Conservation (phyloP, 1,140 invertebrate genomes). For the Euwallacea similis region DNA sequence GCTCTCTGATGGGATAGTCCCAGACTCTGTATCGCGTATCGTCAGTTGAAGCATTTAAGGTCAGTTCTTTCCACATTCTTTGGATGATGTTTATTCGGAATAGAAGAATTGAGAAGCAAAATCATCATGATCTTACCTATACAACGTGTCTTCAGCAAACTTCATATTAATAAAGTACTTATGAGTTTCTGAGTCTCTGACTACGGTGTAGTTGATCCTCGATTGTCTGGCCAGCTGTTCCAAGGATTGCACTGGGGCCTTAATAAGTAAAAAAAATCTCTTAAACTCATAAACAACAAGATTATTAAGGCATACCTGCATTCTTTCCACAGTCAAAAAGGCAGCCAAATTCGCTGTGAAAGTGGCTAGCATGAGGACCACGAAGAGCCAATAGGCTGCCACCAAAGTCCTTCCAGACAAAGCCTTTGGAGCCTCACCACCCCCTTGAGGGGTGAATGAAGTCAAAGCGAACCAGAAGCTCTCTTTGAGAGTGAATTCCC, state of each 20-base stretch:
- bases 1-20: slow-evolving; percentile 91
- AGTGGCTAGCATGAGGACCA: slow-evolving; percentile 89
- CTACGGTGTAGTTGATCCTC: slow-evolving; percentile 90
- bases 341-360: slow-evolving; percentile 97
- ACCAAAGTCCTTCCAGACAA: slow-evolving; percentile 81
- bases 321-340: slow-evolving; percentile 93
- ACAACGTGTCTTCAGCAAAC: slow-evolving; percentile 83
- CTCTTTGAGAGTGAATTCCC: slow-evolving; percentile 84
- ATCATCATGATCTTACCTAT: slow-evolving; percentile 60
- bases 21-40: slow-evolving; percentile 81
- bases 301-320: slow-evolving; percentile 68
- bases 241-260: slow-evolving; percentile 84
- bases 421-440: slow-evolving; percentile 83
- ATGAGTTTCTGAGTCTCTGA: slow-evolving; percentile 75
- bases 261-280: slow-evolving; percentile 35
- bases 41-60: slow-evolving; percentile 75
- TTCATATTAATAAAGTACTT: slow-evolving; percentile 93
- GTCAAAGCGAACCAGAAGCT: slow-evolving; percentile 94
- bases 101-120: background rate
- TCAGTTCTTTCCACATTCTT: slow-evolving; percentile 88
- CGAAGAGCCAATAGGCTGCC: slow-evolving; percentile 91
- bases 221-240: slow-evolving; percentile 86
- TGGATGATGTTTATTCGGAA: slow-evolving; percentile 23
- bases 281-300: background rate
- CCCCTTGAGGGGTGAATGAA: slow-evolving; percentile 89